Evolutionary conservation across 2,888 invertebrate species (phyloP).

Genomic region (Pheosia gnoma): DNA sequence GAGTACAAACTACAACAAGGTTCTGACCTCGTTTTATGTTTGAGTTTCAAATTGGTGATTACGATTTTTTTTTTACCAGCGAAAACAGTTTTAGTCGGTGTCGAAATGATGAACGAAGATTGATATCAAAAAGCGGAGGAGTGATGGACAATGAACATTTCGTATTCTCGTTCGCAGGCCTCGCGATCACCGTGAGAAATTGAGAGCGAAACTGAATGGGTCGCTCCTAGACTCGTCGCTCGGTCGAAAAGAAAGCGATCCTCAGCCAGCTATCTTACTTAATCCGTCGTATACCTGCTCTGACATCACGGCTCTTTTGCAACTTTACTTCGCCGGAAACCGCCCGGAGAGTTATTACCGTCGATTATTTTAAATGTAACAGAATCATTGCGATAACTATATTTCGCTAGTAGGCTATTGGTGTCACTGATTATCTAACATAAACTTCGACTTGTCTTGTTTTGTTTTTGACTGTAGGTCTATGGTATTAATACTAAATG

Average conservation of each 20-base stretch:
- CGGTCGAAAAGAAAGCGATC: constrained; percentile 70
- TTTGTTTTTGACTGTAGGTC: no score
- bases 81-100: constrained; percentile 5
- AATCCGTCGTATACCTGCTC: constrained; percentile 53
- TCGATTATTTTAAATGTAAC: constrained; percentile 29
- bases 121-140: constrained; percentile 13
- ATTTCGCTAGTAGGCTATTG: neutral
- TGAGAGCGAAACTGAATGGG: constrained; percentile 55
- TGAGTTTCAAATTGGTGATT: constrained; percentile 4
- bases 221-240: constrained; percentile 39
- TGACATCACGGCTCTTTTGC: constrained; percentile 50
- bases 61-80: constrained; percentile 1
- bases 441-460: no score
- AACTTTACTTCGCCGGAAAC: constrained; percentile 46
- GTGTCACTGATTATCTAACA: neutral
- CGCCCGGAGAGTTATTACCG: constrained; percentile 27
- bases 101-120: constrained; percentile 10
- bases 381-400: constrained; percentile 11
- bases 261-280: constrained; percentile 50
- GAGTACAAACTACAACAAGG: constrained; percentile 2
- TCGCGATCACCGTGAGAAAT: constrained; percentile 46
- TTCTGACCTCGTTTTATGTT: constrained; percentile 4
- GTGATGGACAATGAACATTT: constrained; percentile 44
- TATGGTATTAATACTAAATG: no score
- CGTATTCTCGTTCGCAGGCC: constrained; percentile 43